A percentile compares a stretch with the other conserved stretches of the same genome.
Evolutionary conservation across 2,888 invertebrate genomes (phyloP).

Genomic region (Drosophila picticornis): DNA sequence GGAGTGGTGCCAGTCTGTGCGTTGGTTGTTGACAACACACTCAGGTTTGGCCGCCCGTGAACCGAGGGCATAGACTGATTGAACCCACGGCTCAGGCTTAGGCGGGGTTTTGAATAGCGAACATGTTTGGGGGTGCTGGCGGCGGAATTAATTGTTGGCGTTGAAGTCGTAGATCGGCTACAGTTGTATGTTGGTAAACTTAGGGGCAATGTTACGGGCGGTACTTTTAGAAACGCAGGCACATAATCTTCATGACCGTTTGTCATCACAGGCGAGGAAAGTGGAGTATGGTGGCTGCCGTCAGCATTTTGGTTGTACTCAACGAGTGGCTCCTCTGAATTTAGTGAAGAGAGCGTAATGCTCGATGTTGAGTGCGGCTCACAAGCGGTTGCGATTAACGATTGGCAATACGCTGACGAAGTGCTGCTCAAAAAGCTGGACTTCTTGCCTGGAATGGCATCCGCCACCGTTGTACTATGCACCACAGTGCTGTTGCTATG

Average conservation of each 20-base stretch:
- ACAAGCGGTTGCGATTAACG: background rate
- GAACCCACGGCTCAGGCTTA: slow-evolving; percentile 84
- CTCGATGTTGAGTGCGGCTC: slow-evolving; percentile 16
- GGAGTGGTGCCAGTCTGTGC: slow-evolving; percentile 47
- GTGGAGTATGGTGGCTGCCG: slow-evolving; percentile 38
- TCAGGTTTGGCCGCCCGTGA: slow-evolving; percentile 84
- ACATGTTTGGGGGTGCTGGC: slow-evolving; percentile 84
- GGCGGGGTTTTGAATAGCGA: slow-evolving; percentile 84
- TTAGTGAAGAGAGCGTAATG: slow-evolving; percentile 20
- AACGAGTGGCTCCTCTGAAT: slow-evolving; percentile 54
- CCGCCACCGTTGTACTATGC: slow-evolving; percentile 74
- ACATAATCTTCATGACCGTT: slow-evolving; percentile 66
- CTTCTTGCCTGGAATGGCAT: slow-evolving; percentile 31
- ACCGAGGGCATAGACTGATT: slow-evolving; percentile 85
- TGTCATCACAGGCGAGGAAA: slow-evolving; percentile 55
- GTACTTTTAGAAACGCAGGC: slow-evolving; percentile 75
- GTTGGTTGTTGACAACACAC: slow-evolving; percentile 53
- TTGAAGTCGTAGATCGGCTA: slow-evolving; percentile 27
- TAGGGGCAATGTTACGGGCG: slow-evolving; percentile 82
- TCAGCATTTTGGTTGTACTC: slow-evolving; percentile 32
- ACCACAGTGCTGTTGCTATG: slow-evolving; percentile 83
- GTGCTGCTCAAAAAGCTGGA: slow-evolving; percentile 12
- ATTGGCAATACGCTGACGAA: background rate
- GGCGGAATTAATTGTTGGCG: slow-evolving; percentile 78
- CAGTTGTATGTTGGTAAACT: slow-evolving; percentile 72